phyloP scores from a whole-genome alignment of 2,113 vertebrate genomes.

The Balaeniceps rex region DNA sequence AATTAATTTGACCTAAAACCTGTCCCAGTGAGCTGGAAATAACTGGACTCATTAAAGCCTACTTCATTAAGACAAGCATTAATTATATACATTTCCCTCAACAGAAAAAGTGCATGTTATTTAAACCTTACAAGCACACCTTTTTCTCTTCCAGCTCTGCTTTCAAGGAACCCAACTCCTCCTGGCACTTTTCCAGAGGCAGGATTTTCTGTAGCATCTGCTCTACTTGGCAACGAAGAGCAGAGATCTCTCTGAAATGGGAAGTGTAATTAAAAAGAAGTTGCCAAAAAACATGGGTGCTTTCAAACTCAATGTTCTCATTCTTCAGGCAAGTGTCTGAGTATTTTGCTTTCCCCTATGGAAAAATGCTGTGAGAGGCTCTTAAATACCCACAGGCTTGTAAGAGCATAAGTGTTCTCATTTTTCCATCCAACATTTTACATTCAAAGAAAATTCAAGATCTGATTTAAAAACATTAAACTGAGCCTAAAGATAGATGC shows the following conservation, averaged over 20 bases:
- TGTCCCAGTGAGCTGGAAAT: background rate
- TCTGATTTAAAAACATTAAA: background rate
- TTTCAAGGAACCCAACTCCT: slow-evolving; percentile 79
- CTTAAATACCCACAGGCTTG: background rate
- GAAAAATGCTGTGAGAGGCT: background rate
- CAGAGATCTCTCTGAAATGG: slow-evolving; percentile 80
- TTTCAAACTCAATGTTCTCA: background rate
- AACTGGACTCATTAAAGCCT: background rate
- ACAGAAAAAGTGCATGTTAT: background rate
- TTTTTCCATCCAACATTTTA: background rate
- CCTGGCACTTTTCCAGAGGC: slow-evolving; percentile 83
- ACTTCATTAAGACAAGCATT: background rate
- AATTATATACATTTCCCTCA: background rate
- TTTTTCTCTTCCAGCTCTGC: slow-evolving; percentile 88
- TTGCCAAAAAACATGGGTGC: background rate
- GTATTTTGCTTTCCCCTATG: background rate
- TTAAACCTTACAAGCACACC: slow-evolving; percentile 66
- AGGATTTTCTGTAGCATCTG: slow-evolving; percentile 85
- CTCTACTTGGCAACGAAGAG: slow-evolving; percentile 86
- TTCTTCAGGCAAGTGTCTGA: background rate
- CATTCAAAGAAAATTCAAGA: background rate
- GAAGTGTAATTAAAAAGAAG: background rate
- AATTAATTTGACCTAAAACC: background rate
- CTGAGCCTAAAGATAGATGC: background rate
- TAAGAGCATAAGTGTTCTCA: background rate